Conservation (phyloP, 2,888 invertebrate genomes). For the Poecilus cupreus region DNA sequence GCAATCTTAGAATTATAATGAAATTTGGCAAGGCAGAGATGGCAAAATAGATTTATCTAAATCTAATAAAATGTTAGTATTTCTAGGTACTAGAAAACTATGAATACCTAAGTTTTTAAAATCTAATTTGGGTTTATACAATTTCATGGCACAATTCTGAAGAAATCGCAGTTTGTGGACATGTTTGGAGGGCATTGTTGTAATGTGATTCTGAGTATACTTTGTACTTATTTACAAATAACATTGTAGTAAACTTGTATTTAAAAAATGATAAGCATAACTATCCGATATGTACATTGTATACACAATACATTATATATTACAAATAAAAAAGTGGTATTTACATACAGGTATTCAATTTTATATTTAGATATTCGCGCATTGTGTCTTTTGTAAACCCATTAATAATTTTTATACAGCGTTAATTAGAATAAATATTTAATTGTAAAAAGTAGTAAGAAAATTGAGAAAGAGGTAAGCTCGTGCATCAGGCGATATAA, state of each 20-base stretch:
- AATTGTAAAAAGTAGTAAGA: not conserved
- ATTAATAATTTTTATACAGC: constrained; percentile 19
- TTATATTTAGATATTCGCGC: not conserved
- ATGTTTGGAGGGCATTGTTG: no score
- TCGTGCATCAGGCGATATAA: constrained; percentile 27
- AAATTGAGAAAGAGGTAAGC: constrained; percentile 36
- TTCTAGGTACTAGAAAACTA: not conserved
- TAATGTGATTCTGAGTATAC: no score
- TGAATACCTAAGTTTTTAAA: not conserved
- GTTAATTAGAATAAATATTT: not conserved
- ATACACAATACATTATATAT: not conserved
- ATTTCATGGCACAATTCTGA: no score
- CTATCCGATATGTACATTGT: not conserved
- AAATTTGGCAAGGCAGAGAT: not conserved
- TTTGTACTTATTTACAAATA: no score
- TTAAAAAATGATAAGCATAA: no score
- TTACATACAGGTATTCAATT: not conserved
- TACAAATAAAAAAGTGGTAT: constrained; percentile 1
- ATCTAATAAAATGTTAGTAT: not conserved
- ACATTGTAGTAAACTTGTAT: no score
- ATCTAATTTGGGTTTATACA: no score
- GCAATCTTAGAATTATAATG: not conserved
- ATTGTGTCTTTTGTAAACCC: constrained; percentile 19
- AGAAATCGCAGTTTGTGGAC: no score
- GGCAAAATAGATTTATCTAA: not conserved